Base-by-base conservation (phyloP, 2,888 invertebrate species). In the Eustalomyia histrio region DNA sequence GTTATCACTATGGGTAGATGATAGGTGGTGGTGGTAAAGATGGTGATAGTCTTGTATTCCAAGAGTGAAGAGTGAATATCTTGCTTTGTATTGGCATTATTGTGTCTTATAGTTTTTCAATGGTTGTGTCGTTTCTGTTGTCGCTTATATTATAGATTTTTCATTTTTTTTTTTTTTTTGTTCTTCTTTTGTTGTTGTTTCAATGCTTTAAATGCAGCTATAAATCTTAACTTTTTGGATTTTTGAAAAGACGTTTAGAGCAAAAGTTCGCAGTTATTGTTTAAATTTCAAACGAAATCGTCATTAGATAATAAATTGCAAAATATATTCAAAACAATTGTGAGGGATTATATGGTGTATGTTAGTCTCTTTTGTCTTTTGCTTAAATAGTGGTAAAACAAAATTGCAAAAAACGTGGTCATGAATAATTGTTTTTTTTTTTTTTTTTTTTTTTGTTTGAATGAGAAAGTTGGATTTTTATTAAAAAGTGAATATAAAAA, bases 271-370 rank as follows among this genome's bases (percentile, higher is more conserved):
- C 60, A 61, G 47, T 47, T 74, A 61, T 81, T 81, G 73, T 73
- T 76, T 74, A 67, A 73, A 76, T 74, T 81, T 69, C 55, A 74
- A 74, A 76, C 71, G 76, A 76, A 81, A 81, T 76, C 78, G 80
- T 81, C 80, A 78, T 64, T 81, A 60, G 80, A 81, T 81, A 81
- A 81, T 81, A 81, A 81, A 81, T 81, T 69, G 76, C 74, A 64
- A 61, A 29, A 64, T 74, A 81, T 71, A 81, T 78, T 81, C 74
- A 78, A 81, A 81, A 65, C 80, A 78, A 74, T 81, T 81, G 76
- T 74, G 68, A 55, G 65, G 69, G 73, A 78, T 78, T 78, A 67
- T 60, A 35, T 47, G 16, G 29, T 53, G 17, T n/a, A 55, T 57
- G 39, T 33, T 57, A 69, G 21, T 33, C 29, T 57, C 29, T 29